Evolutionary conservation across 2,888 invertebrate genomes (phyloP).

Genomic region (Andrena hattorfiana): DNA sequence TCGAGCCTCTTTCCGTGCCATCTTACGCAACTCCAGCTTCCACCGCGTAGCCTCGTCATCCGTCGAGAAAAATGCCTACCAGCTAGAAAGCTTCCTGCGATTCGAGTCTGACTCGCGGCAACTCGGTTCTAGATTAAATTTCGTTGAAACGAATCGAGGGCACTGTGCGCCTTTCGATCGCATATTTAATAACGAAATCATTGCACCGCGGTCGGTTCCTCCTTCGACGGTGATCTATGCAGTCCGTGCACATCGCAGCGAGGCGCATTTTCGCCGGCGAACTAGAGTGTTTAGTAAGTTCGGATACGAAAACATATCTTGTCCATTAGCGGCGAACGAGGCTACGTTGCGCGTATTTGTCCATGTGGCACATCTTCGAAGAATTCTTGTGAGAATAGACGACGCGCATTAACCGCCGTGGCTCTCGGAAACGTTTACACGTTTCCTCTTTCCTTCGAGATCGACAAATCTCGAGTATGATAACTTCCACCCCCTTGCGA

Average conservation of each 20-base stretch:
- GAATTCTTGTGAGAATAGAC: constrained; percentile 56
- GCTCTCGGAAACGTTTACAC: constrained; percentile 54
- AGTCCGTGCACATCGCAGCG: not conserved
- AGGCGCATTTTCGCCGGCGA: not conserved
- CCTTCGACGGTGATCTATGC: too few species aligned
- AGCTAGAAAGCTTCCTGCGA: not conserved
- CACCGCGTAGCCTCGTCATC: not conserved
- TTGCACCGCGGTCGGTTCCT: too few species aligned
- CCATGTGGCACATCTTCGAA: constrained; percentile 59
- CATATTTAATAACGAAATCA: too few species aligned
- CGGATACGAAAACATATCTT: constrained; percentile 44
- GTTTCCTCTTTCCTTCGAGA: constrained; percentile 21
- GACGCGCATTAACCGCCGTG: constrained; percentile 43
- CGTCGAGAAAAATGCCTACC: not conserved
- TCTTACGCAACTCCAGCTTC: not conserved
- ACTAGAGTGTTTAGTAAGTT: constrained; percentile 22
- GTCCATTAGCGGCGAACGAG: constrained; percentile 58
- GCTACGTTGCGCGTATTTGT: constrained; percentile 56
- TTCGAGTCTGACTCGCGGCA: not conserved
- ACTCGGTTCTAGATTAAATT: too few species aligned
- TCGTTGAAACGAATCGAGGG: too few species aligned
- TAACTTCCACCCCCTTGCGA: not conserved
- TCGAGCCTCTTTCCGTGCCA: not conserved
- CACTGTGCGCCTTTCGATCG: too few species aligned
- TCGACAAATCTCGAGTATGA: not conserved